Conservation (phyloP, 2,888 invertebrate species). For the Hirtodrosophila histrioides region DNA sequence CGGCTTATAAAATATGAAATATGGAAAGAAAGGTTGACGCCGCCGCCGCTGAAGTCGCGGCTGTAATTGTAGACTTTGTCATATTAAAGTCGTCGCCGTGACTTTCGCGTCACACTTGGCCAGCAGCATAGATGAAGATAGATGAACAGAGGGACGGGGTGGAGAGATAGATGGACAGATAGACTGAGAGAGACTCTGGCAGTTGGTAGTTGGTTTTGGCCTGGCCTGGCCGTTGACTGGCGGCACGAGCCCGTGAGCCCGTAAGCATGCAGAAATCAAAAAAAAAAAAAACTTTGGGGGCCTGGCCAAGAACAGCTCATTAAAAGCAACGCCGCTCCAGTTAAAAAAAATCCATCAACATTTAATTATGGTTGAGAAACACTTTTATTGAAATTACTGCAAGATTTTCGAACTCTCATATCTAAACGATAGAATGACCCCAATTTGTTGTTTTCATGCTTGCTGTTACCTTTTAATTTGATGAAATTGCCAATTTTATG, state of each 20-base stretch:
- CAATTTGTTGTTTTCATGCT: slow-evolving; percentile 35
- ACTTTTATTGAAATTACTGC: slow-evolving; percentile 12
- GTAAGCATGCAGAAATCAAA: slow-evolving; percentile 10
- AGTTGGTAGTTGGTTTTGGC: slow-evolving; percentile 29
- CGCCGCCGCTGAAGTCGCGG: neutral
- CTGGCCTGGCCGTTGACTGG: slow-evolving; percentile 54
- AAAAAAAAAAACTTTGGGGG: neutral
- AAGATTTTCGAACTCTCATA: neutral
- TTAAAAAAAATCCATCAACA: slow-evolving; percentile 48
- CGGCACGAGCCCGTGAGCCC: slow-evolving; percentile 33
- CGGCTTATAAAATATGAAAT: slow-evolving; percentile 16
- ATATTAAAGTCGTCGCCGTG: slow-evolving; percentile 57
- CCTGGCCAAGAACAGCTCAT: slow-evolving; percentile 50
- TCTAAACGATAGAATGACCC: slow-evolving; percentile 39
- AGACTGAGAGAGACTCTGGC: slow-evolving; percentile 2
- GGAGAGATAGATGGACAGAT: neutral
- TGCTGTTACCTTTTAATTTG: slow-evolving; percentile 9
- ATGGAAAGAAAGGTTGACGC: slow-evolving; percentile 45
- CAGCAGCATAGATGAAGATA: slow-evolving; percentile 21
- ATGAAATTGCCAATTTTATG: slow-evolving; percentile 37
- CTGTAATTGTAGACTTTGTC: slow-evolving; percentile 62
- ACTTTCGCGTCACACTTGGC: slow-evolving; percentile 79
- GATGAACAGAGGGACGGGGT: neutral
- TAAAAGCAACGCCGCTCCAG: slow-evolving; percentile 64
- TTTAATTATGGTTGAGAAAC: slow-evolving; percentile 27